Evolutionary conservation across 2,888 invertebrate genomes (phyloP), one percentile per base, ranked within the genome.

Genomic region (Fissipunctia ypsillon): DNA sequence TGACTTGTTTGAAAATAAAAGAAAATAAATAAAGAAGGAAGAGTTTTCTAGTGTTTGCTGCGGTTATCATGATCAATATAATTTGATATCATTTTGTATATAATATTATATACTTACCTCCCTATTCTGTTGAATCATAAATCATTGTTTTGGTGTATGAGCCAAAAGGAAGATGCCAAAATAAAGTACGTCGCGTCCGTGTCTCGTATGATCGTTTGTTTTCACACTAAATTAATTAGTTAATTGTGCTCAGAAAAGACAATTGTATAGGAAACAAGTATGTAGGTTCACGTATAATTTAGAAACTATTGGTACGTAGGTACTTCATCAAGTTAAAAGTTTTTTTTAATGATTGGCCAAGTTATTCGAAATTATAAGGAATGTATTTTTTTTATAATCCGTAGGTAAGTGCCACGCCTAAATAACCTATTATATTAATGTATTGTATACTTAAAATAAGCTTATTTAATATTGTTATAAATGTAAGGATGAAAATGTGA

Each of bases 371-470:
- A 93, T 91, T 90, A 87, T 93, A 91, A 90, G 90, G 90, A 91
- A 91, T 91, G 91, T 93, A 93, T 91, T 93, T 93, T 94, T 93
- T 94, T 93, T 95, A 87, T 90, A 93, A 93, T 93, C 92, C 88
- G 84, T 95, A 94, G 94, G 88, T 95, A 95, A 94, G 94, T 94
- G 94, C 94, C 95, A 95, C 95, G 95, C 95, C 96, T 95, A 95
- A 92, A 93, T 84, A 90, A 93, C 88, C 89, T 92, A 94, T 88
- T 89, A 80, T 67, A 89, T 83, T 88, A 90, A 82, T 82, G 84
- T 84, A 82, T 88, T 91, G 87, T 92, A 92, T 90, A 93, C 90
- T 88, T 93, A 92, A 85, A 88, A 86, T 94, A 95, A 94, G 92
- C 91, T 91, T 95, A 95, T 95, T 94, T 94, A 95, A 95, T 94